phyloP scores from a whole-genome alignment of 2,888 invertebrate species.

The Poecilus cupreus region DNA sequence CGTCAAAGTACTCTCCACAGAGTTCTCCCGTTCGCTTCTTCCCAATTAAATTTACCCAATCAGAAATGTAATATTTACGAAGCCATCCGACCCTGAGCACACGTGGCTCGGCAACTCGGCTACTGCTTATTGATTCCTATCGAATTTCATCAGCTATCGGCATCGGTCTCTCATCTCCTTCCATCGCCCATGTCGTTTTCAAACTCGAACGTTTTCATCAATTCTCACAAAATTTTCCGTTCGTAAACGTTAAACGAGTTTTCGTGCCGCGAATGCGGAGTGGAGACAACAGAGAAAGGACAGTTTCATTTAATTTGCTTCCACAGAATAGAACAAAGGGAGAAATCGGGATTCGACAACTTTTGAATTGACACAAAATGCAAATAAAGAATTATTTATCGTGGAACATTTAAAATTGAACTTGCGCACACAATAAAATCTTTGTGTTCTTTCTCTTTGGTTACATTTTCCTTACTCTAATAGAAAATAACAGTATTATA shows the following conservation, averaged over 20 bases:
- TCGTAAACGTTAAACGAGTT: neutral
- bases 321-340: neutral
- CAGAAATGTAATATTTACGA: conserved; percentile 9
- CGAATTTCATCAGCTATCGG: neutral
- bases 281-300: neutral
- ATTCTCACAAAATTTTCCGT: neutral
- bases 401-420: no score
- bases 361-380: neutral
- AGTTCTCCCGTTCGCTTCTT: neutral
- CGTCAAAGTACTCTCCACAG: neutral
- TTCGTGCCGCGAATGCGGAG: neutral
- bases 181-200: neutral
- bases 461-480: no score
- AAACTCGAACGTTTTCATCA: conserved; percentile 1
- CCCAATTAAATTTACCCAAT: conserved; percentile 5
- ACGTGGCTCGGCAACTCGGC: neutral
- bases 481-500: no score
- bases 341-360: neutral
- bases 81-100: neutral
- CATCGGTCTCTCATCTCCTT: neutral
- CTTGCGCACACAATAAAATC: no score
- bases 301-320: neutral
- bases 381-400: neutral
- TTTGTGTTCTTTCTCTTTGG: no score
- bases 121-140: conserved; percentile 15